Conservation (phyloP, 1,140 invertebrate genomes). For the Cephus cinctus region DNA sequence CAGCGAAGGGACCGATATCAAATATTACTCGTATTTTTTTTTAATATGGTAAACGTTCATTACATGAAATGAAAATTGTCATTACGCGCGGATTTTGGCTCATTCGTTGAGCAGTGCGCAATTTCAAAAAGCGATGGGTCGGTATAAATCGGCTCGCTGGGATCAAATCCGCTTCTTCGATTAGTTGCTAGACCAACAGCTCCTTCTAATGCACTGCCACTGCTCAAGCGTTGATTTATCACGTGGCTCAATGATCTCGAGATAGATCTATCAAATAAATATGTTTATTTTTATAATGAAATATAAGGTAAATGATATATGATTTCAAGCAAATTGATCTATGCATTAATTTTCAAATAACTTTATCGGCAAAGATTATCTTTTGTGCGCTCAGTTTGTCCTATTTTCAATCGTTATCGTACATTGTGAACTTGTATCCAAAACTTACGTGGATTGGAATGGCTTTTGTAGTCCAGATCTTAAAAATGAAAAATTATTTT, state of each 20-base stretch:
- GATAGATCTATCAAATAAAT: constrained; percentile 38
- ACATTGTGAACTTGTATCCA: too few relatives aligned
- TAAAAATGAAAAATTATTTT: constrained; percentile 50
- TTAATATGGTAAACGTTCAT: constrained; percentile 13
- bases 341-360: too few relatives aligned
- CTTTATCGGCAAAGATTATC: too few relatives aligned
- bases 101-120: constrained; percentile 62
- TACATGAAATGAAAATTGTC: constrained; percentile 47
- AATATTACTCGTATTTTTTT: too few relatives aligned
- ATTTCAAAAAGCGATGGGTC: constrained; percentile 88
- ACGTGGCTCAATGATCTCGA: constrained; percentile 43
- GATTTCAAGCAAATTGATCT: too few relatives aligned
- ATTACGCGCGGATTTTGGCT: constrained; percentile 49
- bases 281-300: too few relatives aligned
- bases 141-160: constrained; percentile 90
- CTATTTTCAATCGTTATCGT: too few relatives aligned
- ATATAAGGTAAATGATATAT: too few relatives aligned
- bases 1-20: too few relatives aligned
- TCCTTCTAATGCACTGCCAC: constrained; percentile 39
- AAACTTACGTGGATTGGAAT: constrained; percentile 41
- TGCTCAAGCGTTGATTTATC: constrained; percentile 30
- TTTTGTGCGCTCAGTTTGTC: too few relatives aligned
- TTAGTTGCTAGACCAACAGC: constrained; percentile 37
- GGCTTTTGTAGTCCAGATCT: constrained; percentile 46
- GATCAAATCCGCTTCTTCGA: constrained; percentile 60